phyloP scores from a whole-genome alignment of 2,797 vertebrate genomes.

The Iguana delicatissima region DNA sequence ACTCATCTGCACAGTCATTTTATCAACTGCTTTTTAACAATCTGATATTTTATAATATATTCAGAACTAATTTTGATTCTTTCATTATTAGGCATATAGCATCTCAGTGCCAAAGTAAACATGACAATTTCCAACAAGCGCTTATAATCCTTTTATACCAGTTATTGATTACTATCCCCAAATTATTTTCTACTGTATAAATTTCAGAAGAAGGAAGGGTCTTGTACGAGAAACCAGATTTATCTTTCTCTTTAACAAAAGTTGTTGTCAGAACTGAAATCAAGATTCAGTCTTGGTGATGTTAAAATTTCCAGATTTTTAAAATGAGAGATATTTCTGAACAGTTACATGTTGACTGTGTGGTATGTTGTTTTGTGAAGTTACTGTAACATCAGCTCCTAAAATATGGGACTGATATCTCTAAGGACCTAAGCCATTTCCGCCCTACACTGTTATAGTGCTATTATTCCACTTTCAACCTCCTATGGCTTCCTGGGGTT shows the following conservation, averaged over 20 bases:
- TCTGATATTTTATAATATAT: constrained; percentile 14
- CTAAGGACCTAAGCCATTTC: neutral
- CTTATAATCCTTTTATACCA: constrained; percentile 3
- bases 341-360: neutral
- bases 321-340: neutral
- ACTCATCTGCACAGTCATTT: neutral
- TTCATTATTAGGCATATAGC: neutral
- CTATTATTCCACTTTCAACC: no score
- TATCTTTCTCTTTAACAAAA: neutral
- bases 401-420: neutral
- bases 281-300: neutral
- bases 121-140: neutral
- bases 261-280: neutral
- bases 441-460: no score
- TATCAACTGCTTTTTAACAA: neutral
- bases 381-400: neutral
- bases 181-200: constrained; percentile 15
- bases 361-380: neutral
- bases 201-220: constrained; percentile 15
- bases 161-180: neutral
- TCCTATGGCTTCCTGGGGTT: no score
- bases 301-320: neutral
- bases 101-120: neutral
- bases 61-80: neutral
- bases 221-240: neutral